phyloP scores from a whole-genome alignment of 1,140 invertebrate species.

The Brachystomella parvula region DNA sequence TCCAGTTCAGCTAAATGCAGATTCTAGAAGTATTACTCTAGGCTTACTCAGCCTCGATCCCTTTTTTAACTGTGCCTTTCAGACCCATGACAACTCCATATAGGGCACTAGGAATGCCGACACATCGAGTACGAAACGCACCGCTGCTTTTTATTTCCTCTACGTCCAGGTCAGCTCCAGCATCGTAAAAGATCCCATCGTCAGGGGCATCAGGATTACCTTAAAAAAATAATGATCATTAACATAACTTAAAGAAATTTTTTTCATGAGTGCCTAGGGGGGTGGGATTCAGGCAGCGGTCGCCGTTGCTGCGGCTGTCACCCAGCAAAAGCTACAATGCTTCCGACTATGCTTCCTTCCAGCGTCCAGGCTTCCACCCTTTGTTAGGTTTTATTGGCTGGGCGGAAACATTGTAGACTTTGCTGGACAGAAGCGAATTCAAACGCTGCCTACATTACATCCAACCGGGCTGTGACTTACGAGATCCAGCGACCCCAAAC shows the following conservation, averaged over 20 bases:
- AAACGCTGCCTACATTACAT: no score
- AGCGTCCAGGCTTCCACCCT: not conserved
- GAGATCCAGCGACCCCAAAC: constrained; percentile 43
- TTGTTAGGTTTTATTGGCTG: constrained; percentile 3
- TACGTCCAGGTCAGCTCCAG: constrained; percentile 34
- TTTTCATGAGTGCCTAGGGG: no score
- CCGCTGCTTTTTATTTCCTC: constrained; percentile 40
- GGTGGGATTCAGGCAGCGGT: no score
- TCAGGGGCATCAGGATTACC: constrained; percentile 34
- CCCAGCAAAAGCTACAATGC: no score
- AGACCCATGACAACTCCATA: constrained; percentile 59
- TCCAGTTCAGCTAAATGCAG: no score
- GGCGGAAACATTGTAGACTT: no score
- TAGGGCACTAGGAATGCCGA: constrained; percentile 25
- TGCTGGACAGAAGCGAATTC: no score
- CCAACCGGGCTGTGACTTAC: not conserved
- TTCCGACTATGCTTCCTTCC: no score
- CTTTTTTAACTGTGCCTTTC: constrained; percentile 57
- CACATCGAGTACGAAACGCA: constrained; percentile 36
- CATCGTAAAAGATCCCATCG: constrained; percentile 32
- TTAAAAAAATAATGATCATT: constrained; percentile 17
- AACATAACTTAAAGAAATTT: no score
- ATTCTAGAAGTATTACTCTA: no score
- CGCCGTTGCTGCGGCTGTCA: no score
- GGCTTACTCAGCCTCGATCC: constrained; percentile 60